These are phyloP conservation scores for Zaprionus kolodkinae DNA, from an alignment of 1,140 invertebrate genomes.

Conservation along the genomic window DNA sequence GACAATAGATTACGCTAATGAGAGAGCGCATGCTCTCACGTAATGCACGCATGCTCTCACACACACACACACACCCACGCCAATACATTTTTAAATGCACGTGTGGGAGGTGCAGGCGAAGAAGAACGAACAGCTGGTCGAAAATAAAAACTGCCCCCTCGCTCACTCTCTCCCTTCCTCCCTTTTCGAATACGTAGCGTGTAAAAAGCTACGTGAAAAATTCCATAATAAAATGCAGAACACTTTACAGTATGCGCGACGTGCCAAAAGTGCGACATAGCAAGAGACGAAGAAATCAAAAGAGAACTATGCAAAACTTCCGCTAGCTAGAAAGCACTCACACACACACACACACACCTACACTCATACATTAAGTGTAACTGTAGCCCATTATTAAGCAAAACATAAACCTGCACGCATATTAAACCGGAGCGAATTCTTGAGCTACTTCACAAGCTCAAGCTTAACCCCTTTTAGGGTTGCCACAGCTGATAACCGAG, in stretches of 20 bases:
- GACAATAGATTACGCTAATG: not conserved
- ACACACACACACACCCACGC: slow-evolving; percentile 1
- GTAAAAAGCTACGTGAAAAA: slow-evolving; percentile 30
- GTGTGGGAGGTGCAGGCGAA: slow-evolving; percentile 10
- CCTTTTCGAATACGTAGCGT: slow-evolving; percentile 8
- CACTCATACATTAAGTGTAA: slow-evolving; percentile 4
- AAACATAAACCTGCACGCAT: slow-evolving; percentile 20
- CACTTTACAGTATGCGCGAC: not conserved
- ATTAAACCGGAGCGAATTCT: slow-evolving; percentile 8
- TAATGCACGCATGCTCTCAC: not conserved
- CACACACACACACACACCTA: slow-evolving; percentile 10
- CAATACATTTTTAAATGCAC: slow-evolving; percentile 7
- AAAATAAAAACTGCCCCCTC: slow-evolving; percentile 27
- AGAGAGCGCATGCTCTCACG: slow-evolving; percentile 21
- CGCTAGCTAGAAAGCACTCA: slow-evolving; percentile 2
- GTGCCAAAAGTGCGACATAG: slow-evolving; percentile 33
- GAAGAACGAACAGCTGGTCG: slow-evolving; percentile 31
- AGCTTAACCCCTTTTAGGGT: not conserved
- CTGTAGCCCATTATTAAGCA: slow-evolving; percentile 36
- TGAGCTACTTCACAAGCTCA: slow-evolving; percentile 11
- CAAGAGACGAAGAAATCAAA: not conserved
- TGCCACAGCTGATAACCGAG: slow-evolving; percentile 11
- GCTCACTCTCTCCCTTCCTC: not conserved
- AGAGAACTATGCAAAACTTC: slow-evolving; percentile 15
- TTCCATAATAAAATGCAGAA: slow-evolving; percentile 40